Percentiles rank a stretch among this genome's conserved stretches.
Evolutionary conservation across 2,113 vertebrate genomes (phyloP).

Genomic region (Haplochromis vanheusdeni): DNA sequence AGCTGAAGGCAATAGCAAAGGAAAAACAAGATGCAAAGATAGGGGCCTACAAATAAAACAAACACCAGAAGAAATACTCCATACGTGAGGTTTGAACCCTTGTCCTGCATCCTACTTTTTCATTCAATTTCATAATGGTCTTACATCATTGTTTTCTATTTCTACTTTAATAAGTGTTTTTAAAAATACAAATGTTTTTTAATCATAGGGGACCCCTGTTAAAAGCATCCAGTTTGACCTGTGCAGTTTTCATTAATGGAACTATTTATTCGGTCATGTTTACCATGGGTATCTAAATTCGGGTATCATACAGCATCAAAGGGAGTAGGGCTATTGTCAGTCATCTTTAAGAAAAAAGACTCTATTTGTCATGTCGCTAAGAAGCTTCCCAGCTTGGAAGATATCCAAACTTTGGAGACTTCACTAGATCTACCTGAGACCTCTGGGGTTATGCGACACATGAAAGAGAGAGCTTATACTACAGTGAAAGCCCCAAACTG

Average conservation of each 20-base stretch:
- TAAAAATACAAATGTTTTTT: not conserved
- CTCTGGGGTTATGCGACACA: not conserved
- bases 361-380: not conserved
- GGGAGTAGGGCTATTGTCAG: not conserved
- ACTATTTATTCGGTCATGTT: not conserved
- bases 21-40: slow-evolving; percentile 22
- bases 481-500: not conserved
- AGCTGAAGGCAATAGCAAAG: not conserved
- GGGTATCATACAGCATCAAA: not conserved
- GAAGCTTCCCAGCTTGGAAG: not conserved
- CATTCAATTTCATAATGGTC: not conserved
- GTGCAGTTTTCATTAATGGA: not conserved
- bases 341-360: not conserved
- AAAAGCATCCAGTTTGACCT: not conserved
- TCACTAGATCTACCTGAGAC: not conserved
- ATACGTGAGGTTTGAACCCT: not conserved
- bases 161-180: not conserved
- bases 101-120: not conserved
- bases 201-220: not conserved
- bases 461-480: not conserved
- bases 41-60: not conserved
- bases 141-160: not conserved
- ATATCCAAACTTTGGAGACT: not conserved
- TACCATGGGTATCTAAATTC: not conserved
- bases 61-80: not conserved